Evolutionary conservation across 64 coral and sea anemone genomes (phyloP).

Genomic region (Hydrozoanthus tunicans): DNA sequence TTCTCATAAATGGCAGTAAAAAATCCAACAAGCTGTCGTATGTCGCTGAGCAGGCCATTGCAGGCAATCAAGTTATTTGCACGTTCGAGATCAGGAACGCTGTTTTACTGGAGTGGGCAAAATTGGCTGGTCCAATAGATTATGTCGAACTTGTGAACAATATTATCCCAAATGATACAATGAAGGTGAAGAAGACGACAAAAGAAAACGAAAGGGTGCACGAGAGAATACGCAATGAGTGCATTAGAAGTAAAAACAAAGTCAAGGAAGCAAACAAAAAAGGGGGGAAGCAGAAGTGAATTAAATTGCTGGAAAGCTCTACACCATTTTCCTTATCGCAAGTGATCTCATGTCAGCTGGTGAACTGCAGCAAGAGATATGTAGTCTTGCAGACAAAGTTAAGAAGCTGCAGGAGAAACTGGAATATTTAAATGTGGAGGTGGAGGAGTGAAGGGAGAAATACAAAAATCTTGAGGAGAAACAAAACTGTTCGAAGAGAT

Average conservation of each 20-base stretch:
- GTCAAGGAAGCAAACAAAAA: background rate
- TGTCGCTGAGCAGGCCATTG: slow-evolving; percentile 8
- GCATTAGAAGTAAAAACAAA: background rate
- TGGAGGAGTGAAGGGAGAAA: too few relatives aligned
- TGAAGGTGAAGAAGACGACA: background rate
- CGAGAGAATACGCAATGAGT: slow-evolving; percentile 12
- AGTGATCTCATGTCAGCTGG: background rate
- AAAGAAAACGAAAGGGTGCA: background rate
- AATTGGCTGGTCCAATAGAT: background rate
- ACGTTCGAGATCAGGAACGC: slow-evolving; percentile 6
- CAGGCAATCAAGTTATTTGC: slow-evolving; percentile 16
- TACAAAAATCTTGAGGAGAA: too few relatives aligned
- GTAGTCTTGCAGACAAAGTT: too few relatives aligned
- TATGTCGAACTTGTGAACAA: background rate
- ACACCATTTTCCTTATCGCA: background rate
- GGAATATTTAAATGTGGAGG: too few relatives aligned
- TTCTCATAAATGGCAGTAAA: slow-evolving; percentile 12
- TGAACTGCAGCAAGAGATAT: too few relatives aligned
- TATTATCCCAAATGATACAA: slow-evolving; percentile 7
- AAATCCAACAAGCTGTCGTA: slow-evolving; percentile 25
- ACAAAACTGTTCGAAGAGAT: too few relatives aligned
- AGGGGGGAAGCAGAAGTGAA: slow-evolving; percentile 2
- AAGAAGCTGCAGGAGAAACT: too few relatives aligned
- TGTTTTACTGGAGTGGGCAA: background rate
- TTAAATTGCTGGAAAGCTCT: background rate